Base-by-base conservation (phyloP, 2,888 invertebrate species). In the Drosophila flavopinicola region DNA sequence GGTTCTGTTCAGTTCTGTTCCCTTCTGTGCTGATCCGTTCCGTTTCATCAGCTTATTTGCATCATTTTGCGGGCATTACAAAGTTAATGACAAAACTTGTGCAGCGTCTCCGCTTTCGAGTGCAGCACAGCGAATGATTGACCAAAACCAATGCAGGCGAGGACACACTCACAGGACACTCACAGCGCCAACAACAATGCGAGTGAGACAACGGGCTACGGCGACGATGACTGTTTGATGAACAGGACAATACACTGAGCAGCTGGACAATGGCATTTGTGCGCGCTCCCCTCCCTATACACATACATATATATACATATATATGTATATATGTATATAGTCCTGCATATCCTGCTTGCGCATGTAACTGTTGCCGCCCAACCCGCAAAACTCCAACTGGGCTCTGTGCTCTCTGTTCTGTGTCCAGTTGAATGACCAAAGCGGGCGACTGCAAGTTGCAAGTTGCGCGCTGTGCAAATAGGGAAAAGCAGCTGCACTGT, bases 401-500 rank as follows among this genome's bases (percentile, higher is more conserved):
- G 1, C 41, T 35, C 47, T 41, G 17, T 32, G 53, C 23, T 42
- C 17, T 27, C 32, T 29, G 32, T 41, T 11, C 30, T 58, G 25
- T 38, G 61, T 67, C 47, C 67, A 51, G 67, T 67, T 68, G 67
- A 67, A 67, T 67, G 67, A 67, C 67, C 67, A 67, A 68, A 63
- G 63, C 63, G 48, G 44, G 42, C 56, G 64, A 63, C 48, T 63
- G 27, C 20, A 35, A 63, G 44, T 54, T 61, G 20, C n/a, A n/a
- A n/a, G n/a, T n/a, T 56, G 30, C 54, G 33, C 57, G 44, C 30
- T 78, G 60, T 39, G 68, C 75, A 76, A 78, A 78, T 78, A 78
- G 64, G 68, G 44, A 78, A 75, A 57, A 72, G 66, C 75, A 78
- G 75, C 78, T 69, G 78, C 78, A 75, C 64, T 75, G 70, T 67